Base-by-base conservation (phyloP, 2,113 vertebrate genomes). In the Microtus pennsylvanicus region DNA sequence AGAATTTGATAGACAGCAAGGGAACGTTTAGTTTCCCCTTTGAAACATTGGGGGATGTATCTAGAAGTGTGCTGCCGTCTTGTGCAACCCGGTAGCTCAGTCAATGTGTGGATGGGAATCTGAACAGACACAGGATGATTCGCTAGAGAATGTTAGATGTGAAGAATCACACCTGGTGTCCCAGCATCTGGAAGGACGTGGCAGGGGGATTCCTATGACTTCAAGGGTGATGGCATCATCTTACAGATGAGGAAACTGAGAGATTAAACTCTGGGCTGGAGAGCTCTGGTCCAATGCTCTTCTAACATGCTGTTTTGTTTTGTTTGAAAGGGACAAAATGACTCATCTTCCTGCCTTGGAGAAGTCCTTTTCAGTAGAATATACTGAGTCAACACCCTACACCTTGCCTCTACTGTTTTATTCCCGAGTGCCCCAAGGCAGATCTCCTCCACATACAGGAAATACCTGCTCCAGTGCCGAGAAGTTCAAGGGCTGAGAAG, bases 301-400 rank as follows among this genome's bases (percentile, higher is more conserved):
- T 33, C 19, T 88, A 74, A 77, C 35, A 9, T 0, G 19, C 35
- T 45, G 5, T 7, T 7, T 26, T 58, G 13, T 30, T 61, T 35
- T 63, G 28, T 21, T n/a, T 26, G 26, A 77, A 87, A 22, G 28
- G 45, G 35, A 90, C 19, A 30, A 52, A 52, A 35, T 19, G 42
- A 92, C 35, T 87, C 35, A 22, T 30, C 12, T 35, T 58, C 21
- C 30, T 16, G 19, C 11, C 24, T 58, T 1, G 47, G 47, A 70
- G 83, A 28, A 26, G 26, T 47, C 30, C 33, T 63, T 65, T 65
- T 11, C n/a, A 38, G 26, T 1, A 21, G 42, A 30, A 21, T 33
- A 74, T 22, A 5, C 52, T 1, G 17, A 87, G 33, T 17, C 33
- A 11, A 12, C 3, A 11, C 9, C 1, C 65, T 24, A 1, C 0